phyloP scores from a whole-genome alignment of 2,113 vertebrate genomes.

The Podocnemis expansa region DNA sequence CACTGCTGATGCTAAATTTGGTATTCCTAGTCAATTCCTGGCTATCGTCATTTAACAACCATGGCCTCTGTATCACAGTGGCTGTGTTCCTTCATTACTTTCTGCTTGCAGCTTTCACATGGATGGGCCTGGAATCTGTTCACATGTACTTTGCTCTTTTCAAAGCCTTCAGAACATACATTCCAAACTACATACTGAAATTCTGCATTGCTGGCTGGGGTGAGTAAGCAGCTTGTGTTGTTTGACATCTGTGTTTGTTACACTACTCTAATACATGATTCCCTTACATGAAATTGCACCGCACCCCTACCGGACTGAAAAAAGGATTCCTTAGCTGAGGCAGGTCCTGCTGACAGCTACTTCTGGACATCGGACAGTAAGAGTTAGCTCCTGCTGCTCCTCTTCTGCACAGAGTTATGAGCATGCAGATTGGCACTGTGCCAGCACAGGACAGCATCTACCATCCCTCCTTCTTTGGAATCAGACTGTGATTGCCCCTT shows the following conservation, averaged over 20 bases:
- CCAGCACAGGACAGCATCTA: neutral
- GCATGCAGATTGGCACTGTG: neutral
- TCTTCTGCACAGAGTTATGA: neutral
- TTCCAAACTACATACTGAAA: slow-evolving; percentile 88
- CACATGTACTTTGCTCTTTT: slow-evolving; percentile 90
- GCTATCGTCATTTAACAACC: slow-evolving; percentile 80
- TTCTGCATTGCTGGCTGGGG: slow-evolving; percentile 88
- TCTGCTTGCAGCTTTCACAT: slow-evolving; percentile 87
- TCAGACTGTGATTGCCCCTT: neutral
- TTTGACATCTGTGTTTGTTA: neutral
- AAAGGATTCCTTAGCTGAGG: neutral
- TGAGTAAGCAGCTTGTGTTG: slow-evolving; percentile 68
- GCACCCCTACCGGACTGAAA: fast-evolving
- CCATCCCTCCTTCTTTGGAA: neutral
- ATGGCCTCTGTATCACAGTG: slow-evolving; percentile 78
- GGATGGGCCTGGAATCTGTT: slow-evolving; percentile 91
- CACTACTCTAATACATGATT: neutral
- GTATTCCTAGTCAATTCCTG: slow-evolving; percentile 86
- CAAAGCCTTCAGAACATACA: slow-evolving; percentile 91
- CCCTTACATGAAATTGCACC: neutral
- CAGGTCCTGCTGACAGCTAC: neutral
- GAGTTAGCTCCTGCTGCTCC: neutral
- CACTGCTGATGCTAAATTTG: slow-evolving; percentile 84
- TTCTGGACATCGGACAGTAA: neutral
- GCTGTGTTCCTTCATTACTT: slow-evolving; percentile 86